Evolutionary conservation across 2,888 invertebrate species (phyloP), one percentile per base, ranked within the genome.

Genomic region (Campoplex nolae): DNA sequence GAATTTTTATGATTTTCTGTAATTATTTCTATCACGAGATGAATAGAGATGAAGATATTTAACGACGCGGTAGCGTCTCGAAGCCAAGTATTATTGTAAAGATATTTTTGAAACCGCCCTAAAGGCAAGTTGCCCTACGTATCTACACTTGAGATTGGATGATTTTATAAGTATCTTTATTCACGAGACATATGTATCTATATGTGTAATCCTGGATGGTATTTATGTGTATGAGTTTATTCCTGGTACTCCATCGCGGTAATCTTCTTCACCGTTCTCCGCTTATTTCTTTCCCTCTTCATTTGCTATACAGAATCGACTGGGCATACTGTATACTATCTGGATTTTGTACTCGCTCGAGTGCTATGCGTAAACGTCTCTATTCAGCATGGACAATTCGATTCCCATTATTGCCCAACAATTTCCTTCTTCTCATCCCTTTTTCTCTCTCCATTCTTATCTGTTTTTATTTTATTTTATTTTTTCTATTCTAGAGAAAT

Each of bases 381-480:
- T 87, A 87, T 87, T 85, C 75, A 65, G 28, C 75, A 28, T 51
- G 83, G 45, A 79, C 75, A 75, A 87, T 87, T 87, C 65, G 71
- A 85, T 85, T 87, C 84, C 87, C 76, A 87, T 76, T 76, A 85
- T 83, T 76, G 82, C 76, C 45, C 62, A 8, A 56, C 48, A 45
- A 11, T 70, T 16, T 42, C 75, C n/a, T 13, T n/a, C 54, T 51
- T 51, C 11, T 56, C 23, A 18, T 18, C 35, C 58, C 65, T 45
- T 67, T 48, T 76, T 35, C 67, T 51, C 68, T 18, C 28, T n/a
- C 1, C 35, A 42, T 80, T 70, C 68, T 45, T 28, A 51, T 16
- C 45, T 45, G 16, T 23, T 23, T 23, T 23, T 23, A 23, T 23
- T 23, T 23, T 23, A 23, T 23, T 23, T 23, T 23, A 23, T 23